phyloP scores from a whole-genome alignment of 1,140 invertebrate species.

The Bombus picipes region DNA sequence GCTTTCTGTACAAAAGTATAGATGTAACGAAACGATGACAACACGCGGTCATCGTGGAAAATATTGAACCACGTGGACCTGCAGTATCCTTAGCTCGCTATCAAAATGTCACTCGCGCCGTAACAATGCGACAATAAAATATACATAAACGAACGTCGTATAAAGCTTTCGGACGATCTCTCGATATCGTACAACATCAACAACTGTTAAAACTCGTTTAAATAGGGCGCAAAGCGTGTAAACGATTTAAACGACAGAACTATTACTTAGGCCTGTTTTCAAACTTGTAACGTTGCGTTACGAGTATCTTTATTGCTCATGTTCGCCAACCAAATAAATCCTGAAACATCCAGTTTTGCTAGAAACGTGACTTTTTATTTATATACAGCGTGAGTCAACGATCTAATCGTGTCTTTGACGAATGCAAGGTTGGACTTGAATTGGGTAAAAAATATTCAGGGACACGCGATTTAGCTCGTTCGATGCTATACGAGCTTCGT shows the following conservation, averaged over 20 bases:
- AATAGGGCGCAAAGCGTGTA: conserved; percentile 13
- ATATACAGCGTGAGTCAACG: background rate
- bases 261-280: background rate
- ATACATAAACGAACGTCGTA: conserved; percentile 44
- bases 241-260: background rate
- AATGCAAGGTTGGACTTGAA: too few relatives aligned
- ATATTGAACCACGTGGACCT: background rate
- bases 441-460: too few relatives aligned
- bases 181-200: too few relatives aligned
- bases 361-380: background rate
- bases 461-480: too few relatives aligned
- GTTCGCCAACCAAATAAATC: conserved; percentile 12
- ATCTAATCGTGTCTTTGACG: too few relatives aligned
- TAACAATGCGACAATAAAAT: conserved; percentile 54
- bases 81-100: background rate
- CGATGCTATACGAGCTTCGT: too few relatives aligned
- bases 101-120: conserved; percentile 37
- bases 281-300: background rate
- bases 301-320: conserved; percentile 43
- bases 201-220: conserved; percentile 39
- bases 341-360: background rate
- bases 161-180: too few relatives aligned
- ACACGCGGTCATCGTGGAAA: background rate
- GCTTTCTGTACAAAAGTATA: background rate
- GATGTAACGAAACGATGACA: background rate